These are phyloP conservation scores for Cyclophora punctaria DNA, from an alignment of 2,888 invertebrate species.

Conservation along the genomic window DNA sequence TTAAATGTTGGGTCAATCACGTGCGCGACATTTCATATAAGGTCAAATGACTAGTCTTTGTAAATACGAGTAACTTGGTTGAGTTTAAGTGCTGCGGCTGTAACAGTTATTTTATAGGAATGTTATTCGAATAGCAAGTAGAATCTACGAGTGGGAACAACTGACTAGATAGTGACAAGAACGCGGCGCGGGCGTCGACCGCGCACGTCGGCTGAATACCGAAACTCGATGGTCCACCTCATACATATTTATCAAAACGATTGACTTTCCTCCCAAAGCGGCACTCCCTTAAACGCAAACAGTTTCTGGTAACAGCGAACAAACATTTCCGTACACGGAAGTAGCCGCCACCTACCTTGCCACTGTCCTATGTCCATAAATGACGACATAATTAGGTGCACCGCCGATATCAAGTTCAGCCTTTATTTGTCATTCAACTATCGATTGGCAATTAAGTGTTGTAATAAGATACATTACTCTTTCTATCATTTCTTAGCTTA, in stretches of 20 bases:
- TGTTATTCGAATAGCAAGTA: no score
- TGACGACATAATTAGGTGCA: no score
- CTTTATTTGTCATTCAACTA: neutral
- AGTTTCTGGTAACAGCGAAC: constrained; percentile 42
- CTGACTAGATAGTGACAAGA: constrained; percentile 28
- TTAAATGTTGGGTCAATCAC: no score
- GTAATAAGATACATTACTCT: neutral
- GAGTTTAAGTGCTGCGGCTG: no score
- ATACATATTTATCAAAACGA: constrained; percentile 56
- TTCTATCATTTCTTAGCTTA: neutral
- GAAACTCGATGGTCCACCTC: constrained; percentile 38
- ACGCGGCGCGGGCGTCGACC: constrained; percentile 50
- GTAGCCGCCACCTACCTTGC: constrained; percentile 29
- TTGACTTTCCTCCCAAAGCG: constrained; percentile 58
- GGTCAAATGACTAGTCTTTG: no score
- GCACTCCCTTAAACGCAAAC: constrained; percentile 34
- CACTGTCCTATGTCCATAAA: no score
- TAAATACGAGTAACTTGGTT: no score
- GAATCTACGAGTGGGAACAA: constrained; percentile 27
- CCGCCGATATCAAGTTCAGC: no score
- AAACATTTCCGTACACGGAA: constrained; percentile 34
- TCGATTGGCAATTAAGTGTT: neutral
- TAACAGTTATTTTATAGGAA: no score
- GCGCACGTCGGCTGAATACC: constrained; percentile 50
- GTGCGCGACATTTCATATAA: no score